phyloP scores from a whole-genome alignment of 2,797 vertebrate genomes.

The Odontamblyopus rebecca region DNA sequence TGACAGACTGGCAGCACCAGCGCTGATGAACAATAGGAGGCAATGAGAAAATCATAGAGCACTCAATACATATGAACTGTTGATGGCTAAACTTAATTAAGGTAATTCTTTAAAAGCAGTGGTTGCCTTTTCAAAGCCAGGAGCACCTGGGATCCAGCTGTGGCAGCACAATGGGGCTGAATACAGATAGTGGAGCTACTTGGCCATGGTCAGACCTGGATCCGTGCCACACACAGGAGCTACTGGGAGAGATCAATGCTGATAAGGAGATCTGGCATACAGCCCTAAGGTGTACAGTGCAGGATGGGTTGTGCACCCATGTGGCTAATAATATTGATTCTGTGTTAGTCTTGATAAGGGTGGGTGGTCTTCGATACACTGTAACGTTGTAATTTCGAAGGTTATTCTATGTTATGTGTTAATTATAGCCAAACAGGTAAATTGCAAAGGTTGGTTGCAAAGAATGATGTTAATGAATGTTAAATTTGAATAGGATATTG shows the following conservation, averaged over 20 bases:
- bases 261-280: constrained; percentile 57
- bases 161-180: constrained; percentile 21
- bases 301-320: too few relatives aligned
- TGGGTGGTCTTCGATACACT: constrained; percentile 22
- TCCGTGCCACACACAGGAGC: constrained; percentile 49
- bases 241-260: constrained; percentile 45
- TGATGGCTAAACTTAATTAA: constrained; percentile 35
- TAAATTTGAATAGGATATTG: not conserved
- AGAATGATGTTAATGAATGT: not conserved
- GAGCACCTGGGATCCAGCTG: constrained; percentile 31
- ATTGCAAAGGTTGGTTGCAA: not conserved
- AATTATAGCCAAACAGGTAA: not conserved
- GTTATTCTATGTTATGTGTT: too few relatives aligned
- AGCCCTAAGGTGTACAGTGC: constrained; percentile 16
- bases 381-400: too few relatives aligned
- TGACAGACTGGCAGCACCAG: not conserved
- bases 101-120: constrained; percentile 31
- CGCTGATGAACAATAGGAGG: not conserved
- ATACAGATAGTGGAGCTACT: constrained; percentile 18
- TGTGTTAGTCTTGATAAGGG: constrained; percentile 33
- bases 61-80: constrained; percentile 13
- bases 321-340: constrained; percentile 46
- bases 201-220: constrained; percentile 50
- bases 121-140: constrained; percentile 15
- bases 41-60: constrained; percentile 22